Evolutionary conservation across 2,888 invertebrate genomes (phyloP).

Genomic region (Sthenelais limicola): DNA sequence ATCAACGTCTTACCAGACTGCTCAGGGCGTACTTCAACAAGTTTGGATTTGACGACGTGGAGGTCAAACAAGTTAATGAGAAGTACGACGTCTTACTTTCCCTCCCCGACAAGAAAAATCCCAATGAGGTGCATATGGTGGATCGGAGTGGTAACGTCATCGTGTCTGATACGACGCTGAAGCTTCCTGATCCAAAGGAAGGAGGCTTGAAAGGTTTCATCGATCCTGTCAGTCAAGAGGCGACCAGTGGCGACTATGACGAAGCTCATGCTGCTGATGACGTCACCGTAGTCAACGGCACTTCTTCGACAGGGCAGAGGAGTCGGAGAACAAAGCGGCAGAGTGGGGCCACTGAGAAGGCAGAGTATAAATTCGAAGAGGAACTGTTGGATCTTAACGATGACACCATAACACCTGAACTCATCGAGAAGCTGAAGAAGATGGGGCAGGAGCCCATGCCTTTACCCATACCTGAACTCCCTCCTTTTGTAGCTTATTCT

Average conservation of each 20-base stretch:
- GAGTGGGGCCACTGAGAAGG: background rate
- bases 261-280: background rate
- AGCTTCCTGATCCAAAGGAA: background rate
- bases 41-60: slow-evolving; percentile 31
- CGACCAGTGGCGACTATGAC: background rate
- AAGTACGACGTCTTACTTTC: slow-evolving; percentile 29
- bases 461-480: slow-evolving; percentile 10
- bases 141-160: background rate
- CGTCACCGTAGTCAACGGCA: background rate
- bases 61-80: slow-evolving; percentile 20
- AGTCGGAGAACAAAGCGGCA: background rate
- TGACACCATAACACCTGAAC: slow-evolving; percentile 25
- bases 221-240: slow-evolving; percentile 4
- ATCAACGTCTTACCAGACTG: slow-evolving; percentile 15
- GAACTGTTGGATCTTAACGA: slow-evolving; percentile 28
- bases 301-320: background rate
- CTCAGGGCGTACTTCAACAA: slow-evolving; percentile 14
- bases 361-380: background rate
- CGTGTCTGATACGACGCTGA: background rate
- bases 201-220: slow-evolving; percentile 16
- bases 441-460: slow-evolving; percentile 25
- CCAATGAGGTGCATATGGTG: slow-evolving; percentile 31
- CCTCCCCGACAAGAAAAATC: slow-evolving; percentile 18
- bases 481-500: slow-evolving; percentile 32
- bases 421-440: slow-evolving; percentile 34